A percentile compares a stretch with the other conserved stretches of the same genome.
Conservation (phyloP, 2,113 vertebrate species). For the Glaucidium brasilianum region DNA sequence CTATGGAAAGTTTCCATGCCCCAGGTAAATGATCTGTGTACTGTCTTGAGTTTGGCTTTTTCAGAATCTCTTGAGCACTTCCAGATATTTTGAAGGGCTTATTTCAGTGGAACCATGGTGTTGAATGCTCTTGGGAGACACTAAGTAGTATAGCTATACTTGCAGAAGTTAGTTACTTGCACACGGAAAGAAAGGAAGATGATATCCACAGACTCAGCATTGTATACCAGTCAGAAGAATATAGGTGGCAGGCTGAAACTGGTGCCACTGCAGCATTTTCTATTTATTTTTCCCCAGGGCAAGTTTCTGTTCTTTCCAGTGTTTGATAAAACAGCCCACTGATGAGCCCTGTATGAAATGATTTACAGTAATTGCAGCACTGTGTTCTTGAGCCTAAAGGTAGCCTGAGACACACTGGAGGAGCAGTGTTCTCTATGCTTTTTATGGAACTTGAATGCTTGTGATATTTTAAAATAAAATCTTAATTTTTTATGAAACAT, state of each 20-base stretch:
- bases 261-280: not conserved
- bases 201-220: not conserved
- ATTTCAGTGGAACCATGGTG: not conserved
- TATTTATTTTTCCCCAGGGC: not conserved
- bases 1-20: not conserved
- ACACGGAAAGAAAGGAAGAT: too few relatives aligned
- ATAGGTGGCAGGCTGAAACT: not conserved
- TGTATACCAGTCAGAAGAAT: not conserved
- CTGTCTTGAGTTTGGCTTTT: not conserved
- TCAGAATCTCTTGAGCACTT: not conserved
- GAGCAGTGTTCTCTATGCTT: not conserved
- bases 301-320: not conserved
- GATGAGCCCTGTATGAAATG: not conserved
- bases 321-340: not conserved
- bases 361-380: not conserved
- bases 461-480: not conserved
- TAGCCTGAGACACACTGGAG: not conserved
- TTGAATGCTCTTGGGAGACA: not conserved
- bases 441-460: not conserved
- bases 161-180: accelerated
- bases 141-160: accelerated
- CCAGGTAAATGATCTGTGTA: not conserved
- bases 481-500: not conserved
- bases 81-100: not conserved
- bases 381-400: not conserved